These are phyloP conservation scores for Ephialtes manifestator DNA, from an alignment of 2,888 invertebrate species.

Conservation along the genomic window DNA sequence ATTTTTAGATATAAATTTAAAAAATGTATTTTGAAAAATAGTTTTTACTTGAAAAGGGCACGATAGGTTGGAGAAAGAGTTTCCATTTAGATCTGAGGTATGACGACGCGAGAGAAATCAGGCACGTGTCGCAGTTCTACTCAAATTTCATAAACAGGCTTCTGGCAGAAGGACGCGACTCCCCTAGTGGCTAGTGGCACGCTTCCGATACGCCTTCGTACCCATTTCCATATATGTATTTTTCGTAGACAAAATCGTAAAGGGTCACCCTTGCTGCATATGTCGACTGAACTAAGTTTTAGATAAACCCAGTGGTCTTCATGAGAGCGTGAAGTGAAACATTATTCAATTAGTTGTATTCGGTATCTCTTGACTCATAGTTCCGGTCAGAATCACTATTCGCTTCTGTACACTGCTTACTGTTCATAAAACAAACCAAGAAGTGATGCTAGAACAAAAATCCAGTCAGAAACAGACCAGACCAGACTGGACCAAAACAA, in stretches of 20 bases:
- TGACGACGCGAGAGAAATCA: constrained; percentile 31
- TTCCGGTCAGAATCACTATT: neutral
- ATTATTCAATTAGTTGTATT: constrained; percentile 7
- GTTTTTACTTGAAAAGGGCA: no score
- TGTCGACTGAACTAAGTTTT: neutral
- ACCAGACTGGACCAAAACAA: no score
- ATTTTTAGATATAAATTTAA: no score
- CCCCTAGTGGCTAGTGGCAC: constrained; percentile 21
- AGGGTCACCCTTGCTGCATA: constrained; percentile 5
- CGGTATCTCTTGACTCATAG: neutral
- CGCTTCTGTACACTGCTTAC: neutral
- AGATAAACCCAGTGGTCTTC: neutral
- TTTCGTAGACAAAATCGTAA: constrained; percentile 39
- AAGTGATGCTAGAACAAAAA: no score
- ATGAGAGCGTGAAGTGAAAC: constrained; percentile 10
- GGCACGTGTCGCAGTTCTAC: constrained; percentile 57
- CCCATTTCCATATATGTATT: constrained; percentile 59
- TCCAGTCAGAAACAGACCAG: no score
- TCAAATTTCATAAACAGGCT: constrained; percentile 39
- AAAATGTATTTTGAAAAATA: no score
- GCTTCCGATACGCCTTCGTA: constrained; percentile 20
- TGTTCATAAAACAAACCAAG: neutral
- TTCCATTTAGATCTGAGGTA: constrained; percentile 10
- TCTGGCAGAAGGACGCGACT: constrained; percentile 20
- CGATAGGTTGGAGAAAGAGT: no score